These are phyloP conservation scores for Lutjanus erythropterus DNA, from an alignment of 2,113 vertebrate genomes.

Conservation along the genomic window DNA sequence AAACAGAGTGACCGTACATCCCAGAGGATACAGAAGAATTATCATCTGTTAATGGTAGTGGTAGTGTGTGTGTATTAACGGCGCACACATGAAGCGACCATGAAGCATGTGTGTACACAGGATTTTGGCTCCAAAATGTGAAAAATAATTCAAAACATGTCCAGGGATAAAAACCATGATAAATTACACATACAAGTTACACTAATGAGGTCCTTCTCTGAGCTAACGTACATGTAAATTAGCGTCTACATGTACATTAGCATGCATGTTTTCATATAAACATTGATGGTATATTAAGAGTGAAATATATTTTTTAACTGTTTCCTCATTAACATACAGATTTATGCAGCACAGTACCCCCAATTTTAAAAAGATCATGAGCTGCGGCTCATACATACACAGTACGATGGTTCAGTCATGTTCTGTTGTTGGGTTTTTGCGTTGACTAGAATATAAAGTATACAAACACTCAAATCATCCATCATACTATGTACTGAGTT, in stretches of 20 bases:
- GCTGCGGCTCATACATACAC: too few relatives aligned
- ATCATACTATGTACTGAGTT: too few relatives aligned
- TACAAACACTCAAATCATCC: too few relatives aligned
- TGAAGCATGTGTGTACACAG: neutral
- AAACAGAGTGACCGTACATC: neutral
- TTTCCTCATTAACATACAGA: too few relatives aligned
- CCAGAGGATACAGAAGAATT: neutral
- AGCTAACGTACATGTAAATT: constrained; percentile 42
- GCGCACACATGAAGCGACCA: neutral
- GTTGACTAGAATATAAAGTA: too few relatives aligned
- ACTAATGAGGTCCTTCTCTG: constrained; percentile 30
- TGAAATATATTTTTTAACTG: too few relatives aligned
- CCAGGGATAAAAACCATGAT: constrained; percentile 10
- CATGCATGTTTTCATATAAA: constrained; percentile 9
- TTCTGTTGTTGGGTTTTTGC: too few relatives aligned
- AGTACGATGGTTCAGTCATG: too few relatives aligned
- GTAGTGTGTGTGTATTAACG: neutral
- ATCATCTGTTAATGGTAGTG: neutral
- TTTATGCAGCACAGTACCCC: too few relatives aligned
- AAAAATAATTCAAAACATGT: constrained; percentile 5
- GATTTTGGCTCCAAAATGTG: constrained; percentile 4
- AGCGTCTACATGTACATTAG: constrained; percentile 3
- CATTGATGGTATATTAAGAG: constrained; percentile 6
- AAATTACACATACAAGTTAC: constrained; percentile 9
- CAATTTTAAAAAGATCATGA: too few relatives aligned